phyloP scores from a whole-genome alignment of 2,888 invertebrate genomes.

The Argyresthia goedartella region DNA sequence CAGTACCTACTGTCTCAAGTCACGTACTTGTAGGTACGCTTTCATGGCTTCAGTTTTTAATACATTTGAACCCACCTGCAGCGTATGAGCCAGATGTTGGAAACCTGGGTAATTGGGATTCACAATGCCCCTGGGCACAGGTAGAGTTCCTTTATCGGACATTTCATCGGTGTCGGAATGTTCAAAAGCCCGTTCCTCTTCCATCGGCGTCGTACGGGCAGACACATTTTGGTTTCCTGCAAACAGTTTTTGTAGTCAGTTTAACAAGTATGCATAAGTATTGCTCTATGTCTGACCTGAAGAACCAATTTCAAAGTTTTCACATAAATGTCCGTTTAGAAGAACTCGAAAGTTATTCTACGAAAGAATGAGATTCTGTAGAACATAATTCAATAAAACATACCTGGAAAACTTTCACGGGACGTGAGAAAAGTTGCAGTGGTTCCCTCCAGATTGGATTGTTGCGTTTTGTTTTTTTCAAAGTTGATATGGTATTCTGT shows the following conservation, averaged over 20 bases:
- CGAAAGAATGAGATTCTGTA: background rate
- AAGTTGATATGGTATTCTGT: conserved; percentile 28
- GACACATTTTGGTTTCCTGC: conserved; percentile 37
- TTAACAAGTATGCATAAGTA: no score
- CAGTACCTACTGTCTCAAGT: no score
- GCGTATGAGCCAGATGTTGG: conserved; percentile 82
- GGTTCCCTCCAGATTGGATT: conserved; percentile 27
- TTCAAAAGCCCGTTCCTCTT: conserved; percentile 67
- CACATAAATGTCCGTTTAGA: background rate
- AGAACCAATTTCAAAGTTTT: background rate
- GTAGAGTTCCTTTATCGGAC: conserved; percentile 47
- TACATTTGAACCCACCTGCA: conserved; percentile 51
- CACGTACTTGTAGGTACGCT: no score
- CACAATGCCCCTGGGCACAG: conserved; percentile 78
- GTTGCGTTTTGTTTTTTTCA: conserved; percentile 20
- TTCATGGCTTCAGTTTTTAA: no score
- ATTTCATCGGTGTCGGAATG: conserved; percentile 69
- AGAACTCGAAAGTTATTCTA: background rate
- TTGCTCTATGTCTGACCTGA: no score
- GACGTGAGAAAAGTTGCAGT: conserved; percentile 20
- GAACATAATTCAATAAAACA: conserved; percentile 2
- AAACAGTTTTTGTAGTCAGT: background rate
- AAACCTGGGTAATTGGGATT: conserved; percentile 90
- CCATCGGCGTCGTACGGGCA: conserved; percentile 49
- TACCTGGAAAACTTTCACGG: conserved; percentile 28